Conservation (phyloP, 2,113 vertebrate species). For the Hystrix cristata region DNA sequence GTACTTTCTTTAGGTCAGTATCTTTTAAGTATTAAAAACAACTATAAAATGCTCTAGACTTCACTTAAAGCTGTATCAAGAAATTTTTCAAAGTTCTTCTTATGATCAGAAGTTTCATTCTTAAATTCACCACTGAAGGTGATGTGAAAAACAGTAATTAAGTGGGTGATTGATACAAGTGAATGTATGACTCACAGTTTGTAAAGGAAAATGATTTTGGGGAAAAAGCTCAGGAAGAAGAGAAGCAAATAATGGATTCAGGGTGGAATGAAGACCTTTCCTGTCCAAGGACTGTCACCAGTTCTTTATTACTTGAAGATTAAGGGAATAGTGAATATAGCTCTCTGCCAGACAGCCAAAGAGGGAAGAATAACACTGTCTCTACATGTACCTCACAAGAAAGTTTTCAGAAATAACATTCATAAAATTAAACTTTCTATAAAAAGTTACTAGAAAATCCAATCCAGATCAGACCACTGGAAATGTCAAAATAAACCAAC, state of each 20-base stretch:
- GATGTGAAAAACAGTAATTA: slow-evolving; percentile 70
- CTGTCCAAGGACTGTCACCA: slow-evolving; percentile 63
- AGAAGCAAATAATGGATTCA: slow-evolving; percentile 76
- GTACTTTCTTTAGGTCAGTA: slow-evolving; percentile 32
- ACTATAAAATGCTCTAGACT: background rate
- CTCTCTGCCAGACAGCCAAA: slow-evolving; percentile 65
- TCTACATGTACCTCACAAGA: slow-evolving; percentile 53
- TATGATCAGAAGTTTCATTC: slow-evolving; percentile 68
- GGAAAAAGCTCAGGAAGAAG: slow-evolving; percentile 71
- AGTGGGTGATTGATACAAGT: slow-evolving; percentile 62
- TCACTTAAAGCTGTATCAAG: slow-evolving; percentile 36
- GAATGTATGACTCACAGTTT: slow-evolving; percentile 73
- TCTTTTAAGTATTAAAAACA: slow-evolving; percentile 29
- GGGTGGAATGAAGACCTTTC: slow-evolving; percentile 65
- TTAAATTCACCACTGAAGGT: slow-evolving; percentile 59
- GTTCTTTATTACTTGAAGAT: slow-evolving; percentile 79
- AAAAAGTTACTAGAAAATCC: slow-evolving; percentile 73
- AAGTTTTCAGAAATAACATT: slow-evolving; percentile 71
- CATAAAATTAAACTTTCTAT: slow-evolving; percentile 79
- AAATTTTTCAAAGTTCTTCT: slow-evolving; percentile 42
- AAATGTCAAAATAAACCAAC: slow-evolving; percentile 67
- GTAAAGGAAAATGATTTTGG: slow-evolving; percentile 53
- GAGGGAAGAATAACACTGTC: slow-evolving; percentile 72
- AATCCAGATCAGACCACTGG: slow-evolving; percentile 58
- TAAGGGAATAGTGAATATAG: slow-evolving; percentile 75